phyloP scores from a whole-genome alignment of 2,888 invertebrate species.

The Dichetophora obliterata region DNA sequence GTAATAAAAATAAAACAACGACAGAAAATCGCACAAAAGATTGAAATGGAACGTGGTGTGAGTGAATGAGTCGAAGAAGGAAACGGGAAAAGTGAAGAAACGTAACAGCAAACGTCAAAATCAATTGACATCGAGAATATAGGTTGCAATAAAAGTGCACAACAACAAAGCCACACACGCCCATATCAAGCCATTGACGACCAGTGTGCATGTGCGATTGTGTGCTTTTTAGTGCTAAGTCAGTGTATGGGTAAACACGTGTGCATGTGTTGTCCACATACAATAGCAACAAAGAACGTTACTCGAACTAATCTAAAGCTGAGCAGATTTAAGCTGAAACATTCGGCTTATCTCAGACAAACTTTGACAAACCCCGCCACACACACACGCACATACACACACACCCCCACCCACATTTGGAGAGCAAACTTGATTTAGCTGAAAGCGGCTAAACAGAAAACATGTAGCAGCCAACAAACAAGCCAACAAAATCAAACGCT shows the following conservation, averaged over 20 bases:
- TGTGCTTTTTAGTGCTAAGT: not conserved
- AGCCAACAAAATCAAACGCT: constrained; percentile 34
- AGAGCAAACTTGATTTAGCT: constrained; percentile 12
- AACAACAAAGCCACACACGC: not conserved
- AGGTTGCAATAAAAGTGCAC: constrained; percentile 18
- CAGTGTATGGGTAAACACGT: not conserved
- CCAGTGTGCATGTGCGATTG: not conserved
- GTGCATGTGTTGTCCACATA: not conserved
- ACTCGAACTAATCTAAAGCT: constrained; percentile 31
- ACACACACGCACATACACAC: constrained; percentile 27
- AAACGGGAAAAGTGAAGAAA: not conserved
- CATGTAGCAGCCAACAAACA: constrained; percentile 51
- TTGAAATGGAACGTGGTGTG: not conserved
- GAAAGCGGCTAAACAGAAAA: constrained; percentile 36
- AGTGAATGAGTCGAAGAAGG: not conserved
- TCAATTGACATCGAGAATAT: constrained; percentile 63
- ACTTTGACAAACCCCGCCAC: constrained; percentile 55
- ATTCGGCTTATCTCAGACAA: constrained; percentile 47
- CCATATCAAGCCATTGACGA: not conserved
- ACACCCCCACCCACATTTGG: constrained; percentile 9
- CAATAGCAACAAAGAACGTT: not conserved
- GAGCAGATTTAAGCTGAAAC: constrained; percentile 34
- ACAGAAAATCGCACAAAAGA: not conserved
- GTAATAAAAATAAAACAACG: too few relatives aligned
- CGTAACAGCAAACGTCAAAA: constrained; percentile 59